Evolutionary conservation across 2,113 vertebrate species (phyloP).

Genomic region (Columba livia): DNA sequence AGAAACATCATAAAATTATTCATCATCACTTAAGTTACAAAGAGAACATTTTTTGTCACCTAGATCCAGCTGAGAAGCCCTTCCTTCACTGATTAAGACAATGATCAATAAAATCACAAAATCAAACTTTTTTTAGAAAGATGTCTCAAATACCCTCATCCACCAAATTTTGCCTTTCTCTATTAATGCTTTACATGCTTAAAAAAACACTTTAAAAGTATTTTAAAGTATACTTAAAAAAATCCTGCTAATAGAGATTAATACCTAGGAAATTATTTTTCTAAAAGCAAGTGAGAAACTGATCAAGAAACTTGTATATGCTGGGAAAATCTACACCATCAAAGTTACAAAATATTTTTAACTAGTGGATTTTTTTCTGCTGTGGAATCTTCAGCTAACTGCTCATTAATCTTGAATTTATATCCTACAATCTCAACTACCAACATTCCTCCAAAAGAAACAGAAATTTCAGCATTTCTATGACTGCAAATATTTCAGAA

Average conservation of each 20-base stretch:
- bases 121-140: not conserved
- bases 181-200: not conserved
- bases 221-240: not conserved
- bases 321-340: not conserved
- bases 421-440: not conserved
- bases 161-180: not conserved
- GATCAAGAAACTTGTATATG: not conserved
- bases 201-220: not conserved
- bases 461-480: not conserved
- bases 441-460: not conserved
- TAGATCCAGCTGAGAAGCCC: not conserved
- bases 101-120: not conserved
- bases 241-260: not conserved
- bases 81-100: not conserved
- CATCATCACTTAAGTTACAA: not conserved
- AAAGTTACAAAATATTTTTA: not conserved
- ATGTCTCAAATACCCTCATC: not conserved
- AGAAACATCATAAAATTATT: not conserved
- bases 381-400: not conserved
- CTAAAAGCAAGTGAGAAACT: not conserved
- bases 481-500: not conserved
- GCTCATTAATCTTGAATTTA: not conserved
- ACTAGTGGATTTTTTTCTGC: not conserved
- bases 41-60: not conserved
- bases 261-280: not conserved